These are phyloP conservation scores for Pipistrellus pygmaeus DNA, from an alignment of 2,797 vertebrate genomes.

Conservation along the genomic window DNA sequence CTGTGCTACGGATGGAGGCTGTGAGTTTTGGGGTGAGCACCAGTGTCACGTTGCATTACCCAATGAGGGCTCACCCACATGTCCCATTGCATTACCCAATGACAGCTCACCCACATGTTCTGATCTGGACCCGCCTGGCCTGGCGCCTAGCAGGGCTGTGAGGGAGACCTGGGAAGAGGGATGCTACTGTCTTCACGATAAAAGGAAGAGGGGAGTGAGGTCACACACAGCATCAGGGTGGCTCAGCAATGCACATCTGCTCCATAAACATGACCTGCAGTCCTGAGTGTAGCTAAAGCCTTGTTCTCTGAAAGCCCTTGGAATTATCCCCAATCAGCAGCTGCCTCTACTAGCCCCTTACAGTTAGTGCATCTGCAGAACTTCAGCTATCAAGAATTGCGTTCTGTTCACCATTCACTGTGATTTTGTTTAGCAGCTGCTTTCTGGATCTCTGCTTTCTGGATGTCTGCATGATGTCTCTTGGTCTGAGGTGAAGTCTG, in stretches of 20 bases:
- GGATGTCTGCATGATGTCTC: constrained; percentile 71
- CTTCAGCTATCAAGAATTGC: constrained; percentile 70
- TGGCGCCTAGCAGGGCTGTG: constrained; percentile 8
- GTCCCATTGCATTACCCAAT: constrained; percentile 1
- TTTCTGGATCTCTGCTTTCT: constrained; percentile 68
- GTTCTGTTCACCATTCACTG: constrained; percentile 83
- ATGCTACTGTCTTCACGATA: background rate
- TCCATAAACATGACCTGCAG: background rate
- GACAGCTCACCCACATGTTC: background rate
- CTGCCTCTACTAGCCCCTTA: constrained; percentile 71
- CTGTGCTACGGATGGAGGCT: constrained; percentile 72
- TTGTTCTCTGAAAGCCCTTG: constrained; percentile 57
- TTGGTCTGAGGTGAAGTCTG: constrained; percentile 49
- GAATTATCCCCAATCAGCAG: constrained; percentile 61
- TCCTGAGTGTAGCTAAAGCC: background rate
- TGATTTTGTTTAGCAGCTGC: constrained; percentile 87
- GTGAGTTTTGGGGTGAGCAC: constrained; percentile 22
- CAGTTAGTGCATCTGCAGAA: constrained; percentile 82
- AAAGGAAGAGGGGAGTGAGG: background rate
- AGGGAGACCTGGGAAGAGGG: background rate
- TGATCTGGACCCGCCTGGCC: background rate
- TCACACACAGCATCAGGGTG: background rate
- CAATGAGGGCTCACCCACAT: background rate
- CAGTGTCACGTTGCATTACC: constrained; percentile 16
- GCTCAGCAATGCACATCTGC: background rate